Base-by-base conservation (phyloP, 2,888 invertebrate genomes). In the Pelosia muscerda region DNA sequence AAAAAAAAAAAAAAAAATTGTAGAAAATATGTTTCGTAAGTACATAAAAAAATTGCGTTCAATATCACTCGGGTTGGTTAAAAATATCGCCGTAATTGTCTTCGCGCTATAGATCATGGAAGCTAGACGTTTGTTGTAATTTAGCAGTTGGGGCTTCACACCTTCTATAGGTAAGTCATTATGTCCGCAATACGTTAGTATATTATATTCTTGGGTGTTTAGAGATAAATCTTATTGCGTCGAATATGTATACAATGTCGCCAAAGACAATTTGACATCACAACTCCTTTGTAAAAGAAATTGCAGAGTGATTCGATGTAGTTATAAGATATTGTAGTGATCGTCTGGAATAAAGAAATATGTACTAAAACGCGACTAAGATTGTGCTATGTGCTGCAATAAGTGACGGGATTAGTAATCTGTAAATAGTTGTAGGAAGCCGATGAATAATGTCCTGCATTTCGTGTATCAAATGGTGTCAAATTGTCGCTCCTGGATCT, bases 191-290 rank as follows among this genome's bases (percentile, higher is more conserved):
- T 71, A 65, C 65, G 66, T 71, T 59, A 70, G 70, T 71, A 31
- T 49, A n/a, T 26, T 28, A 28, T 53, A 62, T 69, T 66, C 63
- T 62, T 78, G 58, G 59, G 31, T 76, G 69, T 77, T 71, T 78
- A 78, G 73, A 70, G 26, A 71, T 49, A 78, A 76, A 68, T 75
- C 59, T 76, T 70, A 68, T 59, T 69, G 56, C 66, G 69, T 65
- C 59, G 64, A 38, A 53, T 68, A 73, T 66, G 31, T 63, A 63
- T 58, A 61, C 69, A 59, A 66, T 34, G 67, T 65, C 71, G 70
- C 75, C 69, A 66, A 69, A 66, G 73, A 66, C 77, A 77, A 80
- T 80, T 80, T 80, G 78, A 70, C 81, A 80, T 75, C 81, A 65
- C 63, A 55, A 68, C 68, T 62, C 68, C 68, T 64, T 60, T 38